These are phyloP conservation scores for Nephrotoma flavescens DNA, from an alignment of 2,888 invertebrate species.

Conservation along the genomic window DNA sequence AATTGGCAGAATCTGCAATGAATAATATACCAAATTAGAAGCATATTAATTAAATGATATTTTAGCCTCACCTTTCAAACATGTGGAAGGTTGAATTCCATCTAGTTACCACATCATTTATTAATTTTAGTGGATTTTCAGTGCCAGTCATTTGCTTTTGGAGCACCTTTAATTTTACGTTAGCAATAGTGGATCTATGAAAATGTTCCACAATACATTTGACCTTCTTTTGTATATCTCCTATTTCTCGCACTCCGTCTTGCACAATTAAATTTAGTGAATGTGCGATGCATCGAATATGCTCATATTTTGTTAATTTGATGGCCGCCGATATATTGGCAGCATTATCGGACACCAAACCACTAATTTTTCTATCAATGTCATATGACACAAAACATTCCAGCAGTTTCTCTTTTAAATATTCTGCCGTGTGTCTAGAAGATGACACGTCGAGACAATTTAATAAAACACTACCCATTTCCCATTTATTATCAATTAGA, in stretches of 20 bases:
- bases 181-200: background rate
- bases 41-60: too few relatives aligned
- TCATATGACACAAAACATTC: slow-evolving; percentile 2
- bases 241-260: background rate
- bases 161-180: too few relatives aligned
- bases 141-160: too few relatives aligned
- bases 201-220: background rate
- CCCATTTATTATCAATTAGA: slow-evolving; percentile 13
- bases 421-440: background rate
- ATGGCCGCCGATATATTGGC: slow-evolving; percentile 16
- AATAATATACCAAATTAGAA: too few relatives aligned
- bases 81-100: too few relatives aligned
- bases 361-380: background rate
- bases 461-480: slow-evolving; percentile 12
- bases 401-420: background rate
- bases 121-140: too few relatives aligned
- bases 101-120: too few relatives aligned
- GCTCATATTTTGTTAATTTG: slow-evolving; percentile 13
- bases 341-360: slow-evolving; percentile 16
- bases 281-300: background rate
- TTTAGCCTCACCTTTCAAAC: too few relatives aligned
- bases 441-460: slow-evolving; percentile 5
- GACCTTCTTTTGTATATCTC: background rate
- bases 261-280: background rate
- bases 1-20: too few relatives aligned